phyloP scores from a whole-genome alignment of 2,113 vertebrate genomes.

The Gobius niger region DNA sequence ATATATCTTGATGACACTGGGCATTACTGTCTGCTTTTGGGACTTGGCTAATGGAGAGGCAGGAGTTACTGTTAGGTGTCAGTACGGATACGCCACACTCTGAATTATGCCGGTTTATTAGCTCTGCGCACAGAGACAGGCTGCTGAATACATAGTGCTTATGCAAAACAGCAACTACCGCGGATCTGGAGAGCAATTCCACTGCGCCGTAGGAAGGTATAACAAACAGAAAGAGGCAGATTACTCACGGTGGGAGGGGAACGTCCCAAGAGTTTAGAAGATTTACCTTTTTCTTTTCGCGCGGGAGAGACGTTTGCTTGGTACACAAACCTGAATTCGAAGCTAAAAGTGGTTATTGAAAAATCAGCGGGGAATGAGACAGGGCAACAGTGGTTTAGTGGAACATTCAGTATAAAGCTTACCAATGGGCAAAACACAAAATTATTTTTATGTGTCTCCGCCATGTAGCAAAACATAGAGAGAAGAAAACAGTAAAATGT shows the following conservation, averaged over 20 bases:
- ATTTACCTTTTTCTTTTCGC: constrained; percentile 39
- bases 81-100: constrained; percentile 22
- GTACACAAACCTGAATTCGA: constrained; percentile 44
- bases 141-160: constrained; percentile 52
- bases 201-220: constrained; percentile 54
- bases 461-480: too few relatives aligned
- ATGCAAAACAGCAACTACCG: constrained; percentile 61
- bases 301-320: constrained; percentile 4
- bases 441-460: too few relatives aligned
- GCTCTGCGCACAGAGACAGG: constrained; percentile 34
- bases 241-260: constrained; percentile 54
- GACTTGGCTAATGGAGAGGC: constrained; percentile 38
- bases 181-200: constrained; percentile 52
- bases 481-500: too few relatives aligned
- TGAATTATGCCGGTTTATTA: constrained; percentile 55
- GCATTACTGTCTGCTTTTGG: constrained; percentile 47
- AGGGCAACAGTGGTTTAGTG: neutral
- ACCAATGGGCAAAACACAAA: too few relatives aligned
- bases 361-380: neutral
- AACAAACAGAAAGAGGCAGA: constrained; percentile 66
- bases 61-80: constrained; percentile 51
- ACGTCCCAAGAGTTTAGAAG: constrained; percentile 56
- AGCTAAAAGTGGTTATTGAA: constrained; percentile 41
- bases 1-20: constrained; percentile 38
- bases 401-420: neutral